Conservation (phyloP, 2,888 invertebrate species). For the Achlya flavicornis region DNA sequence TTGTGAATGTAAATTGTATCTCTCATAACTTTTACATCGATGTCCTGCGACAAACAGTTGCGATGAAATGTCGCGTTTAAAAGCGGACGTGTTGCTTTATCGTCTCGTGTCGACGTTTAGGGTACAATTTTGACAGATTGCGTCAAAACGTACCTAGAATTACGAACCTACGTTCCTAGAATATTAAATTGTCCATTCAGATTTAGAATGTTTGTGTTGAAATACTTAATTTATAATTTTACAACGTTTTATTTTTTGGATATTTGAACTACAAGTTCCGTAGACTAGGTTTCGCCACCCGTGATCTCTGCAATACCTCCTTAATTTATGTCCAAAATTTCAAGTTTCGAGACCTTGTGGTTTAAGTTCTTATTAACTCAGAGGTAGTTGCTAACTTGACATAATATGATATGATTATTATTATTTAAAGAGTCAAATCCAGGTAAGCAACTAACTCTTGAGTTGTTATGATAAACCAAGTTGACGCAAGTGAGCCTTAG, state of each 20-base stretch:
- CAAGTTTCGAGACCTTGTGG: too few species aligned
- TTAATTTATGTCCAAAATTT: too few species aligned
- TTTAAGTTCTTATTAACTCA: too few species aligned
- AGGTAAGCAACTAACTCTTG: too few species aligned
- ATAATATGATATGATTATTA: too few species aligned
- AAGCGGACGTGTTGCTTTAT: slow-evolving; percentile 26
- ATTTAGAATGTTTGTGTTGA: background rate
- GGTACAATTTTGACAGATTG: slow-evolving; percentile 15
- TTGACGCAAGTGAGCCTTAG: too few species aligned
- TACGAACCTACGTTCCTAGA: background rate
- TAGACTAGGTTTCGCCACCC: too few species aligned
- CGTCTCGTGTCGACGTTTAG: slow-evolving; percentile 29
- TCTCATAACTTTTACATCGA: background rate
- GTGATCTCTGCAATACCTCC: too few species aligned
- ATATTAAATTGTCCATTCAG: background rate
- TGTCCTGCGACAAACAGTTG: slow-evolving; percentile 29
- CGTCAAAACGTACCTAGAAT: background rate
- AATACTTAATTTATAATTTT: slow-evolving; percentile 2
- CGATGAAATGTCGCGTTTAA: slow-evolving; percentile 36
- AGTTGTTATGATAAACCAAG: too few species aligned
- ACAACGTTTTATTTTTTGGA: slow-evolving; percentile 15
- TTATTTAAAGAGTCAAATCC: too few species aligned
- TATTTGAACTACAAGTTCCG: too few species aligned
- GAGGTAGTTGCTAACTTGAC: too few species aligned
- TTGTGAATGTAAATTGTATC: background rate